A percentile compares a stretch with the other conserved stretches of the same genome.
These are phyloP conservation scores for Cacoxenus indagator DNA, from an alignment of 2,888 invertebrate genomes.

Conservation along the genomic window DNA sequence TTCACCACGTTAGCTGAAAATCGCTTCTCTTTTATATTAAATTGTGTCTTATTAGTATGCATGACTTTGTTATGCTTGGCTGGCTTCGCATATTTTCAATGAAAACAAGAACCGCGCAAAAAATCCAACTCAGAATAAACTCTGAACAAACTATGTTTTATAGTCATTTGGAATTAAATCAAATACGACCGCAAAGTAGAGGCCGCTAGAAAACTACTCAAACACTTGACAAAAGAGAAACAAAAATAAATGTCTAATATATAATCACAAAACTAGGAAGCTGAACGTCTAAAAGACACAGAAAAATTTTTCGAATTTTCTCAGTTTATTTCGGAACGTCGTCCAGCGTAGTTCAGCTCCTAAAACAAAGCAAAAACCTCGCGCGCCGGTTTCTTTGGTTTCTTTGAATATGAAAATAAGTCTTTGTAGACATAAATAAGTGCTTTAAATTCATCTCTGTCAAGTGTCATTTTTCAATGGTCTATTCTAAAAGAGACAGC, in stretches of 20 bases:
- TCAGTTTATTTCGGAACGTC: conserved; percentile 69
- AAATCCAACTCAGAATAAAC: too few relatives aligned
- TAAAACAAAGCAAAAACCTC: not conserved
- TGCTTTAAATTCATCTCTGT: not conserved
- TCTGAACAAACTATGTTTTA: too few relatives aligned
- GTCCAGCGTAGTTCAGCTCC: conserved; percentile 65
- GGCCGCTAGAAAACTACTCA: conserved; percentile 26
- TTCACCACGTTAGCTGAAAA: too few relatives aligned
- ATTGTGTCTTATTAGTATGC: too few relatives aligned
- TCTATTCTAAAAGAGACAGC: not conserved
- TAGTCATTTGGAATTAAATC: conserved; percentile 28
- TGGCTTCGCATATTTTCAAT: too few relatives aligned
- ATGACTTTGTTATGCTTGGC: too few relatives aligned
- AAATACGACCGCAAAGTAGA: conserved; percentile 1
- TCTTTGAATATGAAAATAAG: too few relatives aligned
- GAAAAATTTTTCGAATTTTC: conserved; percentile 11
- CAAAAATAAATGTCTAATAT: conserved; percentile 21
- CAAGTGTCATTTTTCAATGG: not conserved
- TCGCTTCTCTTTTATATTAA: too few relatives aligned
- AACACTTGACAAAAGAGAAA: conserved; percentile 27
- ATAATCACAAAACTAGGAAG: conserved; percentile 24
- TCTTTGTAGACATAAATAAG: not conserved
- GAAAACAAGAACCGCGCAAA: too few relatives aligned
- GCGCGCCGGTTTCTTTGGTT: not conserved
- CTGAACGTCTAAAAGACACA: conserved; percentile 31